Percentiles rank a stretch among this genome's conserved stretches.
Conservation (phyloP, 2,797 vertebrate genomes). For the Tolypeutes matacus region DNA sequence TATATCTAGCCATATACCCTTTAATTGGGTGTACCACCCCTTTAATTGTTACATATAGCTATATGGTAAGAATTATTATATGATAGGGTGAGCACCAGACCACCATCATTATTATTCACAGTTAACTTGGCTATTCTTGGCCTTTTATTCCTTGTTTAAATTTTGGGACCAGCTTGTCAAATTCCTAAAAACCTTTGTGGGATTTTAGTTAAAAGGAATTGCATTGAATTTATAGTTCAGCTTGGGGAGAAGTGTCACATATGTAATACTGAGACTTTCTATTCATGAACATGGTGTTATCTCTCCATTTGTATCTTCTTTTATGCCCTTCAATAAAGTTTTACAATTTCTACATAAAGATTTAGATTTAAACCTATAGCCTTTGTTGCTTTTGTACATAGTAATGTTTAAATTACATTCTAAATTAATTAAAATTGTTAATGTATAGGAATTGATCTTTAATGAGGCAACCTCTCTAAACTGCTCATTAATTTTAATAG, state of each 20-base stretch:
- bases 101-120: background rate
- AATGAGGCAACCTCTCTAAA: background rate
- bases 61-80: background rate
- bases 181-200: constrained; percentile 20
- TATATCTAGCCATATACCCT: background rate
- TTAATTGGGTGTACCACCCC: background rate
- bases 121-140: background rate
- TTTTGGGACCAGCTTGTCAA: constrained; percentile 38
- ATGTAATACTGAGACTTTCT: constrained; percentile 29
- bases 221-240: background rate
- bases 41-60: background rate
- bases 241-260: constrained; percentile 32
- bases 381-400: constrained; percentile 16
- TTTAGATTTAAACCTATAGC: background rate
- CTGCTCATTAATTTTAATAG: background rate
- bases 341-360: constrained; percentile 47
- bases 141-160: background rate
- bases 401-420: constrained; percentile 21
- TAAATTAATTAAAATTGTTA: constrained; percentile 33
- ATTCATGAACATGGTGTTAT: constrained; percentile 33
- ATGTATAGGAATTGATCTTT: background rate
- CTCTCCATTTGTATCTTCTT: constrained; percentile 1
- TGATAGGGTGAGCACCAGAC: background rate
- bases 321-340: background rate
- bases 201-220: constrained; percentile 35